Evolutionary conservation across 2,888 invertebrate genomes (phyloP).

Genomic region (Andrena praecox): DNA sequence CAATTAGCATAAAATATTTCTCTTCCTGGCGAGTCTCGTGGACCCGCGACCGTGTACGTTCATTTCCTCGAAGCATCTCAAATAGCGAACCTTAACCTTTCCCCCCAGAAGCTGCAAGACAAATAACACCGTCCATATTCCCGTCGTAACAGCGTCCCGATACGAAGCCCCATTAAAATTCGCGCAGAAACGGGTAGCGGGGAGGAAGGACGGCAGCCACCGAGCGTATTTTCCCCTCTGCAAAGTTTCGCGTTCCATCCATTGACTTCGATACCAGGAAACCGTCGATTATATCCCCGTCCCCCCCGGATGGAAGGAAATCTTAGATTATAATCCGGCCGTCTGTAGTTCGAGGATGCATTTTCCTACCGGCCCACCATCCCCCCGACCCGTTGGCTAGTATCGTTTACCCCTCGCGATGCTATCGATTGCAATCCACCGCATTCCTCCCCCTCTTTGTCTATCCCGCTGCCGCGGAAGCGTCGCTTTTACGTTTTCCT

Average conservation of each 20-base stretch:
- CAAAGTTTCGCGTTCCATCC: conserved; percentile 24
- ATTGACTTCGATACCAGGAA: conserved; percentile 19
- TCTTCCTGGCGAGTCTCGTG: not conserved
- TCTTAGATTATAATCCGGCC: conserved; percentile 53
- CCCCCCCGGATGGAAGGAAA: conserved; percentile 34
- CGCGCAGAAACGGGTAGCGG: not conserved
- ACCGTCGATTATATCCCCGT: conserved; percentile 48
- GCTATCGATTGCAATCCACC: conserved; percentile 46
- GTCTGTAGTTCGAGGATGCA: conserved; percentile 44
- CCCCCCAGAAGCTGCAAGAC: conserved; percentile 1
- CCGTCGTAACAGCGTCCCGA: conserved; percentile 38
- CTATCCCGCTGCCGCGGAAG: conserved; percentile 19
- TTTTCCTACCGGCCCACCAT: conserved; percentile 17
- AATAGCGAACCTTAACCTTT: not conserved
- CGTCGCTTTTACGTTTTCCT: conserved; percentile 42
- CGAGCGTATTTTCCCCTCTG: conserved; percentile 13
- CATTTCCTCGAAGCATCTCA: not conserved
- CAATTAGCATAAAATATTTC: not conserved
- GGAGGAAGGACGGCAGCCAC: not conserved
- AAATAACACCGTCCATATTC: conserved; percentile 14
- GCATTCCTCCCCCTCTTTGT: conserved; percentile 11
- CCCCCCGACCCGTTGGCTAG: not conserved
- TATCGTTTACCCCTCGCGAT: conserved; percentile 39
- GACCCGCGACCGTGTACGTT: not conserved
- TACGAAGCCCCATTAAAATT: conserved; percentile 40